A percentile compares a stretch with the other conserved stretches of the same genome.
Evolutionary conservation across 1,140 invertebrate species (phyloP).

Genomic region (Kradibia gibbosae): DNA sequence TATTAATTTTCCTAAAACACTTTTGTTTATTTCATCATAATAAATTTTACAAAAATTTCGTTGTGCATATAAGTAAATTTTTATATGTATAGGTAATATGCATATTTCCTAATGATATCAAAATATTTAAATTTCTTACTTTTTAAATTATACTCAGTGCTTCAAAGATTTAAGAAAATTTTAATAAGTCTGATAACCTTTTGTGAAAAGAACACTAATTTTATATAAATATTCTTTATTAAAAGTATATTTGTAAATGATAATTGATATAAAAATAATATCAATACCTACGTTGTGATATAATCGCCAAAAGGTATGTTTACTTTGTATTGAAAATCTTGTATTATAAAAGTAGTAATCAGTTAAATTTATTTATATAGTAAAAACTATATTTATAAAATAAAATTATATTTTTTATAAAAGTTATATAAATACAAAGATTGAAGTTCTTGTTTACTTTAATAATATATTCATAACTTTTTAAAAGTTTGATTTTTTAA

Average conservation of each 20-base stretch:
- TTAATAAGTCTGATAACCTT: neutral
- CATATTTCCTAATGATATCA: neutral
- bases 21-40: too few species aligned
- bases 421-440: too few species aligned
- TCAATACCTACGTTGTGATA: neutral
- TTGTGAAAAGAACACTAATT: neutral
- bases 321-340: neutral
- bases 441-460: too few species aligned
- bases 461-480: too few species aligned
- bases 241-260: neutral
- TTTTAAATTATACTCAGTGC: neutral
- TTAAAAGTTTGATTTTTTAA: too few species aligned
- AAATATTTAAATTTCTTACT: slow-evolving; percentile 5
- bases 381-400: neutral
- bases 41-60: too few species aligned
- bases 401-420: too few species aligned
- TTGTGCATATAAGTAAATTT: too few species aligned
- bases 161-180: neutral
- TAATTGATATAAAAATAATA: neutral
- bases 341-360: neutral
- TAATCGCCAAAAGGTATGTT: neutral
- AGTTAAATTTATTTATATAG: neutral
- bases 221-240: neutral
- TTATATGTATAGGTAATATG: neutral
- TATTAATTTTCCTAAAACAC: too few species aligned